Base-by-base conservation (phyloP, 2,113 vertebrate species). In the Meles meles region DNA sequence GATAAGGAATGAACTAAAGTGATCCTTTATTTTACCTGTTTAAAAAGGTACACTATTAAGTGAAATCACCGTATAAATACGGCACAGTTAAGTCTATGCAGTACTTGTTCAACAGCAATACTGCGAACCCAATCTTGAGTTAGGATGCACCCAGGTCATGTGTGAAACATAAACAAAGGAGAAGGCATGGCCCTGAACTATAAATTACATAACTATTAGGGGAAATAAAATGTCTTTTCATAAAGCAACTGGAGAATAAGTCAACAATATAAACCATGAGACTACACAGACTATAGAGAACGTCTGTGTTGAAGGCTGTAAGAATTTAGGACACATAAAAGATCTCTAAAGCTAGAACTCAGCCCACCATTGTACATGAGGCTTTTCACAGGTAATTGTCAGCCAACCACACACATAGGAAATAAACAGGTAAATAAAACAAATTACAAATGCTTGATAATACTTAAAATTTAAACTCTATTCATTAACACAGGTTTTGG, bases 171-270 rank as follows among this genome's bases (percentile, higher is more conserved):
- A 88, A 94, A 91, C 12, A 14, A 93, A 90, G 18, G 29, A 49
- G 67, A n/a, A n/a, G 15, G 23, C 7, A 17, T 29, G 18, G 25
- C 10, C 34, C 34, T 79, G 29, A 59, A 79, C 77, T 63, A 84
- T 13, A 61, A 95, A 76, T 34, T 85, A 37, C 52, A 1, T 31
- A 86, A 84, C 44, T 79, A 52, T 61, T 72, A 34, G 18, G 25
- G 13, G 39, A 96, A 86, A 91, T 71, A 85, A 97, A 95, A 83
- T 65, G n/a, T 82, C 76, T 67, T 69, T 94, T 82, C 23, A 81
- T 34, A 86, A 91, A 94, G n/a, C 57, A 96, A 86, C 25, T 39
- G 20, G 25, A 86, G 47, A 91, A 63, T 57, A 67, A 83, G 61
- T 90, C 92, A 84, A 27, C 63, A 55, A 61, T 9, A 84, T 27